Evolutionary conservation across 2,888 invertebrate genomes (phyloP).

Genomic region (Galerucella calmariensis): DNA sequence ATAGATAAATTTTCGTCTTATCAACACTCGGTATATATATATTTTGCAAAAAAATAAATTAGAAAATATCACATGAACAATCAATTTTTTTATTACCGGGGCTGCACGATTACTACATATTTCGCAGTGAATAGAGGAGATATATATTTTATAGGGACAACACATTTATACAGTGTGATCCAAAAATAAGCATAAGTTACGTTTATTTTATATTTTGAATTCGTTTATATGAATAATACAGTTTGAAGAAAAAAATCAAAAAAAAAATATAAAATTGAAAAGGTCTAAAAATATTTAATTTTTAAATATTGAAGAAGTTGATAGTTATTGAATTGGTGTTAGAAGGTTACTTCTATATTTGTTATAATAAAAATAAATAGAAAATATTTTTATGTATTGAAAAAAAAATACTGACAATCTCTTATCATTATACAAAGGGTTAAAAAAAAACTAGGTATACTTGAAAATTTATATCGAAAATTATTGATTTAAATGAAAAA

Average conservation of each 20-base stretch:
- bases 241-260: background rate
- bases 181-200: background rate
- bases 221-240: background rate
- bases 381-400: background rate
- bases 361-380: background rate
- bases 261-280: conserved; percentile 1
- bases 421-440: background rate
- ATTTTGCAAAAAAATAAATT: conserved; percentile 7
- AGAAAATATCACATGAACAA: conserved; percentile 19
- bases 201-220: background rate
- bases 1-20: conserved; percentile 22
- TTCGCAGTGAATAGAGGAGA: conserved; percentile 15
- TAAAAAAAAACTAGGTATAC: too few relatives aligned
- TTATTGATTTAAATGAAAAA: too few relatives aligned
- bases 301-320: background rate
- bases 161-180: background rate
- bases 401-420: background rate
- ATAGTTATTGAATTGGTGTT: background rate
- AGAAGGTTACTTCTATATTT: background rate
- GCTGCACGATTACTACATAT: background rate
- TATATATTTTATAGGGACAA: background rate
- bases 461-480: too few relatives aligned
- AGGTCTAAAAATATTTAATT: background rate
- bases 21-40: conserved; percentile 27
- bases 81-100: background rate